Base-by-base conservation (phyloP, 2,888 invertebrate species). In the Bombylius discolor region DNA sequence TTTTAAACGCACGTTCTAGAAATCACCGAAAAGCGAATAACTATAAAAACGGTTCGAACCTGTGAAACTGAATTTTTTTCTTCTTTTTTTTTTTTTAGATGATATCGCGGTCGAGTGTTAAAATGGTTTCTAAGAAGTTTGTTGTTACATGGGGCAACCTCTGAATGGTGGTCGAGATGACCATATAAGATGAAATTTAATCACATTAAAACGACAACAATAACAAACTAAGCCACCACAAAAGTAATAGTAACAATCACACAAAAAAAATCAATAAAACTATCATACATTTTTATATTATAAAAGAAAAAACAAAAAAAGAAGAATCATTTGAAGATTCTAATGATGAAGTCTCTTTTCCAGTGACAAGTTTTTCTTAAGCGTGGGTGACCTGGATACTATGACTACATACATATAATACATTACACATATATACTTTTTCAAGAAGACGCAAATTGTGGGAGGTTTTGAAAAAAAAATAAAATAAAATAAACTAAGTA, bases 51-150 rank as follows among this genome's bases (percentile, higher is more conserved):
- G 23, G 23, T 23, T 23, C 23, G 3, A 23, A 23, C 23, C 23
- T 23, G 23, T 23, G 23, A 23, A 23, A 23, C 23, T 2, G 23
- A 23, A 3, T 23, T 23, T 23, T 23, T 23, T 23, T 23, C 3
- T 3, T 36, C 1, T 36, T 36, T 36, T 36, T 5, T 36, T 47
- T 47, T 9, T 56, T 56, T 44, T 47, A 45, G 56, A 52, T 56
- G 51, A 56, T 56, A 52, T 56, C 52, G 23, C 45, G 51, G 53
- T 44, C 55, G 59, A 59, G 59, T 59, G 57, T 59, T 59, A 57
- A 59, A 59, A 59, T 59, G 57, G 59, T 53, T 59, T 59, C 59
- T 53, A 51, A 53, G 59, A 59, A 59, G 47, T 52, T 53, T 55
- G 33, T n/a, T 46, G 8, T 42, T 42, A 11, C 12, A 55, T 46